Percentiles rank a stretch among this genome's conserved stretches.
These are phyloP conservation scores for Hirtodrosophila alboralis DNA, from an alignment of 2,888 invertebrate genomes.

Conservation along the genomic window DNA sequence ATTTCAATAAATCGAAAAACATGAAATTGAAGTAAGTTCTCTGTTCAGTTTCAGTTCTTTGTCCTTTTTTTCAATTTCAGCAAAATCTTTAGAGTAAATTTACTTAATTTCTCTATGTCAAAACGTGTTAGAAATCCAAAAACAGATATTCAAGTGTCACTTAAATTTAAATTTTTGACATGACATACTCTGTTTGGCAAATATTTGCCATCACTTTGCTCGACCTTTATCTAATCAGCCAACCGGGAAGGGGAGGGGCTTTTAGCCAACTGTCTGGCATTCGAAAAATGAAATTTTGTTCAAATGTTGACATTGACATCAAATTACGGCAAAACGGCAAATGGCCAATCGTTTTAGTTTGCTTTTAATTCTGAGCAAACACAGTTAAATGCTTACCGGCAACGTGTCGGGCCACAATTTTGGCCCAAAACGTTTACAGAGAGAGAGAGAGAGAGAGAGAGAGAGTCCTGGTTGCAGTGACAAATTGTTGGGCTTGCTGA, in stretches of 20 bases:
- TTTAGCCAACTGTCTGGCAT: conserved; percentile 3
- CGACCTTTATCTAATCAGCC: neutral
- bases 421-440: no score
- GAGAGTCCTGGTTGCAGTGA: no score
- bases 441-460: no score
- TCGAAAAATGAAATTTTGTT: neutral
- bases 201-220: conserved; percentile 27
- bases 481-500: no score
- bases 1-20: conserved; percentile 8
- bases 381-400: conserved; percentile 1
- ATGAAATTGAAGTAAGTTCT: conserved; percentile 18
- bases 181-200: conserved; percentile 11
- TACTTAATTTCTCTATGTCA: no score
- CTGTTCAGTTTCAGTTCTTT: no score
- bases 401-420: conserved; percentile 2
- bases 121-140: neutral
- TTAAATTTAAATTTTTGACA: conserved; percentile 9
- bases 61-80: no score
- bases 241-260: neutral
- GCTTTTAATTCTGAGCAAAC: conserved; percentile 1
- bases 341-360: conserved; percentile 21
- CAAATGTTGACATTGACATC: conserved; percentile 44
- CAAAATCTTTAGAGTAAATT: no score
- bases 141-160: no score
- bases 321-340: conserved; percentile 24